A percentile compares a stretch with the other conserved stretches of the same genome.
Evolutionary conservation across 2,888 invertebrate genomes (phyloP).

Genomic region (Lasius platythorax): DNA sequence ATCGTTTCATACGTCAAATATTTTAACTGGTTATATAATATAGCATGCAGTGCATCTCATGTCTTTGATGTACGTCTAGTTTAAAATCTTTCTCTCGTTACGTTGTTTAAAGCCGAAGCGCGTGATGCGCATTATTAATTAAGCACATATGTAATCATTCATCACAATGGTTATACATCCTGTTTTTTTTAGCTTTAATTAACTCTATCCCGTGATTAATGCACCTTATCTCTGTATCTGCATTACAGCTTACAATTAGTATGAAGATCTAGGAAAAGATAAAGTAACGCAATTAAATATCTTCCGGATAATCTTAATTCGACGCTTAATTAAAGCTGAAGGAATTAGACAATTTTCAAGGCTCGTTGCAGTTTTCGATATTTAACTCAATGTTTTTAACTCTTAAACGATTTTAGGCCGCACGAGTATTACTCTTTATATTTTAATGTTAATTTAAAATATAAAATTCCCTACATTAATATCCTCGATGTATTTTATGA

Average conservation of each 20-base stretch:
- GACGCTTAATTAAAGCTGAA: background rate
- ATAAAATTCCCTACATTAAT: background rate
- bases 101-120: background rate
- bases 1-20: background rate
- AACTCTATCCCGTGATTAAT: constrained; percentile 1
- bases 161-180: background rate
- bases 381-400: background rate
- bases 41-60: background rate
- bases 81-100: background rate
- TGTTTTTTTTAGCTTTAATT: constrained; percentile 2
- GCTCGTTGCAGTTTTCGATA: background rate
- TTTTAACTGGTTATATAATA: background rate
- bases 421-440: background rate
- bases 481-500: background rate
- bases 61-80: background rate
- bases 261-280: background rate
- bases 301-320: background rate
- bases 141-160: background rate
- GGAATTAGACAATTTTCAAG: background rate
- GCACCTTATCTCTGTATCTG: background rate
- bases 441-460: background rate
- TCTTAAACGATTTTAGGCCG: background rate
- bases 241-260: background rate
- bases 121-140: constrained; percentile 6
- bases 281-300: background rate